Percentiles rank a stretch among this genome's conserved stretches.
Evolutionary conservation across 2,888 invertebrate genomes (phyloP).

Genomic region (Cinara cedri): DNA sequence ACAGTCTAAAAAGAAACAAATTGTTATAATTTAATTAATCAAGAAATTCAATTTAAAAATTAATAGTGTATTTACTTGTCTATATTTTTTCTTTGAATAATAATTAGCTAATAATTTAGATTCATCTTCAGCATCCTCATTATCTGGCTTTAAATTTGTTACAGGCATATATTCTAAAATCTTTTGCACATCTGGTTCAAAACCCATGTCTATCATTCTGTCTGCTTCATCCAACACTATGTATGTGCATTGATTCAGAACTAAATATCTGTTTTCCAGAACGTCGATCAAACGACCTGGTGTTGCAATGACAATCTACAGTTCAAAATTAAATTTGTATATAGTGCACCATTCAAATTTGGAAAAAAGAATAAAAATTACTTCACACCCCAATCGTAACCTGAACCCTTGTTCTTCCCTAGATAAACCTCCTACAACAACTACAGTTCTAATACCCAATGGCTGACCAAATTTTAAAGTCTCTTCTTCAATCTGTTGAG

Average conservation of each 20-base stretch:
- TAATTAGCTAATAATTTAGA: constrained; percentile 89
- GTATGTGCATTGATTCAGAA: constrained; percentile 96
- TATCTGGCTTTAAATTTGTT: constrained; percentile 96
- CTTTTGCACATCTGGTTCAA: constrained; percentile 97
- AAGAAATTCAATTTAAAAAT: background rate
- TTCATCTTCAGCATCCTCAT: constrained; percentile 97
- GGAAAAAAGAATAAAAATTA: constrained; percentile 61
- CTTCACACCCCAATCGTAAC: constrained; percentile 93
- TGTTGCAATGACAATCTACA: constrained; percentile 94
- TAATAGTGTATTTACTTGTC: constrained; percentile 71
- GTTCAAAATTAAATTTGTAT: constrained; percentile 55
- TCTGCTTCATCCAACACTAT: constrained; percentile 96
- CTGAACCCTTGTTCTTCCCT: constrained; percentile 98
- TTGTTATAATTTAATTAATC: background rate
- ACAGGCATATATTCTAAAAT: constrained; percentile 98
- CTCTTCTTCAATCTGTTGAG: constrained; percentile 99
- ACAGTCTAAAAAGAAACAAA: constrained; percentile 74
- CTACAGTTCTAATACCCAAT: constrained; percentile 89
- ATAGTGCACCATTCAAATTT: background rate
- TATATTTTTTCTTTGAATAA: constrained; percentile 92
- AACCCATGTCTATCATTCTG: constrained; percentile 99
- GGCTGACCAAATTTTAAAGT: constrained; percentile 96
- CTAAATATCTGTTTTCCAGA: constrained; percentile 95
- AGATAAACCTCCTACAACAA: constrained; percentile 97
- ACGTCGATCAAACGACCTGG: constrained; percentile 99